Evolutionary conservation across 2,888 invertebrate genomes (phyloP).

Genomic region (Blastobasis adustella): DNA sequence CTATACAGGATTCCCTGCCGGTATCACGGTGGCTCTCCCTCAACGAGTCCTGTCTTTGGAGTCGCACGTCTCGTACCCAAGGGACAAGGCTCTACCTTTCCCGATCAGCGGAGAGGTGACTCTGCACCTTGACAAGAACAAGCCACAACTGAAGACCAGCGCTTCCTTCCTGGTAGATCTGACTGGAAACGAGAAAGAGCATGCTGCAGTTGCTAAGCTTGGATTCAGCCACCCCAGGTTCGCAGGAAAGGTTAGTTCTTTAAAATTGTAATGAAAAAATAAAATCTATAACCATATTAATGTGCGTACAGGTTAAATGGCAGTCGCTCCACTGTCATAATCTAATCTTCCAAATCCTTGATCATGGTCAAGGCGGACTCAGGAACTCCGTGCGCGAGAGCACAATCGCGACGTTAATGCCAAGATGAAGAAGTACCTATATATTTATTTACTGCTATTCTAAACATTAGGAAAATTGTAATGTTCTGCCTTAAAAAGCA

Average conservation of each 20-base stretch:
- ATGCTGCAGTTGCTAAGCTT: constrained; percentile 69
- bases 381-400: too few relatives aligned
- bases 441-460: too few relatives aligned
- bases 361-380: too few relatives aligned
- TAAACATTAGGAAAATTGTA: too few relatives aligned
- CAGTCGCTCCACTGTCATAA: too few relatives aligned
- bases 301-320: too few relatives aligned
- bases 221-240: constrained; percentile 81
- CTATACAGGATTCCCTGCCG: constrained; percentile 48
- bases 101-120: constrained; percentile 77
- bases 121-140: constrained; percentile 82
- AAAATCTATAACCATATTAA: too few relatives aligned
- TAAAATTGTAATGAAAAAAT: too few relatives aligned
- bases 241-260: constrained; percentile 60
- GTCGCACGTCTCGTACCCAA: constrained; percentile 62
- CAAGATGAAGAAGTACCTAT: too few relatives aligned
- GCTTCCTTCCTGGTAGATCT: constrained; percentile 72
- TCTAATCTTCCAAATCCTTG: too few relatives aligned
- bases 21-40: constrained; percentile 78
- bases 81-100: constrained; percentile 63
- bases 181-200: constrained; percentile 57
- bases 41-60: constrained; percentile 80
- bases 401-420: too few relatives aligned
- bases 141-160: constrained; percentile 80
- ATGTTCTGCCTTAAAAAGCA: too few relatives aligned